phyloP scores from a whole-genome alignment of 2,888 invertebrate genomes.

The Neria commutata region DNA sequence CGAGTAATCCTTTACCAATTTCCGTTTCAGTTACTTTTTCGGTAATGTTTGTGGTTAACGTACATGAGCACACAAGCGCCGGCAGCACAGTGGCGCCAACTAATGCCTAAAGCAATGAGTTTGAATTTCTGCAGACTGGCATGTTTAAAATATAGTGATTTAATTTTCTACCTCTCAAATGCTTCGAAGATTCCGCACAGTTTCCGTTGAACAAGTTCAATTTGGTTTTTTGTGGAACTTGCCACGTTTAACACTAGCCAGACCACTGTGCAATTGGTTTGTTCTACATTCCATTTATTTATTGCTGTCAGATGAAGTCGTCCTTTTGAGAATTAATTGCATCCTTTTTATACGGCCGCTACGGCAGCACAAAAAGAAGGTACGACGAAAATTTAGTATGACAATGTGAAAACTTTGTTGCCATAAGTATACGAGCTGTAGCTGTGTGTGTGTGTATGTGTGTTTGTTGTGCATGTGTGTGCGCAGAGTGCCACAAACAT shows the following conservation, averaged over 20 bases:
- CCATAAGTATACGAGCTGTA: too few species aligned
- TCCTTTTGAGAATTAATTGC: conserved; percentile 52
- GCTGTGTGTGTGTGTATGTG: too few species aligned
- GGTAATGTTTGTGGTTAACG: conserved; percentile 27
- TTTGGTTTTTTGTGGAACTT: neutral
- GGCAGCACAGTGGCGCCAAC: neutral
- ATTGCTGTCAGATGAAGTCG: conserved; percentile 54
- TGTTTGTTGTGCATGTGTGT: too few species aligned
- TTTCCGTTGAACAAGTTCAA: too few species aligned
- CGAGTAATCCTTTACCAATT: conserved; percentile 51
- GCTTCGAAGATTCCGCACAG: neutral
- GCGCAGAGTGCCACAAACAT: too few species aligned
- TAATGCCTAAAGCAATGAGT: too few species aligned
- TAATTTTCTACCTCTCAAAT: neutral
- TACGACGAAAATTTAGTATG: conserved; percentile 28
- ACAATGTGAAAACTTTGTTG: conserved; percentile 51
- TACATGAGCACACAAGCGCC: too few species aligned
- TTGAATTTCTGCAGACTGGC: too few species aligned
- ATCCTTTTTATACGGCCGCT: conserved; percentile 37
- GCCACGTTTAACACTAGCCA: neutral
- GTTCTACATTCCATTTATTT: conserved; percentile 42
- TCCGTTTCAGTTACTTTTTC: conserved; percentile 44
- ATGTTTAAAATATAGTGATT: too few species aligned
- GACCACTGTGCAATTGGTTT: conserved; percentile 5
- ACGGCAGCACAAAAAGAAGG: neutral